phyloP scores from a whole-genome alignment of 2,113 vertebrate species.

The Desmodus rotundus region DNA sequence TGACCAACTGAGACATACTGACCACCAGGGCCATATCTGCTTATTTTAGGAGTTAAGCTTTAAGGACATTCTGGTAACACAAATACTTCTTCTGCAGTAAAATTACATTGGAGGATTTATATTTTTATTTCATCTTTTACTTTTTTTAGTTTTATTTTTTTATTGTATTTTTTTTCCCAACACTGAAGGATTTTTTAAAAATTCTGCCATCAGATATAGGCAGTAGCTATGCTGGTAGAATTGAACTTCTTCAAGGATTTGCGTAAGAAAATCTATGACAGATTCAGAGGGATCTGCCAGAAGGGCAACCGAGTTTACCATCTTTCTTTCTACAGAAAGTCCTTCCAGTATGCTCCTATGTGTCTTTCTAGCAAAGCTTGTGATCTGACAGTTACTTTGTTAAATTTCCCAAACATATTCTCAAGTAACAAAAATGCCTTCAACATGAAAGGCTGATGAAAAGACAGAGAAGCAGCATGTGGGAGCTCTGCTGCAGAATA shows the following conservation, averaged over 20 bases:
- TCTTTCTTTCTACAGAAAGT: background rate
- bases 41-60: constrained; percentile 19
- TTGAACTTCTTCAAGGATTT: background rate
- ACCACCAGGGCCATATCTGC: too few relatives aligned
- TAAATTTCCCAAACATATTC: constrained; percentile 10
- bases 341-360: background rate
- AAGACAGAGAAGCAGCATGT: background rate
- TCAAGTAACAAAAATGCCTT: background rate
- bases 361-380: constrained; percentile 5
- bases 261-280: background rate
- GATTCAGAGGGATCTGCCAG: background rate
- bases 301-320: background rate
- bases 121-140: too few relatives aligned
- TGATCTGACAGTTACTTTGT: constrained; percentile 26
- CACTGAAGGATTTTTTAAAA: background rate
- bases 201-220: background rate
- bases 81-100: constrained; percentile 20
- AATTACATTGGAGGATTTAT: background rate
- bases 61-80: constrained; percentile 1
- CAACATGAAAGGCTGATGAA: background rate
- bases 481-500: background rate
- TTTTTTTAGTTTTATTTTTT: too few relatives aligned
- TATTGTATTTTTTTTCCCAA: background rate
- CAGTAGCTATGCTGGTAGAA: background rate
- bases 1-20: too few relatives aligned